Evolutionary conservation across 2,113 vertebrate species (phyloP), one percentile per base, ranked within the genome.

Genomic region (Cyanoramphus novaezelandiae): DNA sequence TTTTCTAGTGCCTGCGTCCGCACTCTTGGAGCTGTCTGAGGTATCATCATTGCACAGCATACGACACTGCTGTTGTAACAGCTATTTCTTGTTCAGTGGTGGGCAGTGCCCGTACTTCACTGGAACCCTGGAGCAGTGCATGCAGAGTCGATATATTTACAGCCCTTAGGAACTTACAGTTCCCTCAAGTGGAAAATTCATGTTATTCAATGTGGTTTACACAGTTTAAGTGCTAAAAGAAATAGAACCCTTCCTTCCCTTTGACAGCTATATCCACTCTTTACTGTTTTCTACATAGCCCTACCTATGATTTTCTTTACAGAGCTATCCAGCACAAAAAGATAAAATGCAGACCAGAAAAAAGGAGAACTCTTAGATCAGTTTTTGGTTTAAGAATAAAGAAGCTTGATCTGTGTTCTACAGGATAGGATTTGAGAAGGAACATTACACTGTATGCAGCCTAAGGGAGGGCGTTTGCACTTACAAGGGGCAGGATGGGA

Each of bases 101-200:
- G 78, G 84, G 43, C 76, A 60, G 68, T 60, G 60, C 76, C 92
- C 80, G 29, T 25, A 24, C 76, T 77, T 86, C 47, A 7, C 55
- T 64, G 55, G 19, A 88, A 79, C 82, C 76, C 71, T 68, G 62
- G 37, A 75, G 83, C 62, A 20, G 24, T 6, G n/a, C 21, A 17
- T 35, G 46, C 20, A 63, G 46, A 85, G 80, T 27, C 23, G 5
- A 62, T 50, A 19, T 20, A 95, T 80, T 93, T 88, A 77, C 90
- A 86, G 64, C 70, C 77, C 50, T 88, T 50, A 47, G 60, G 72
- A 95, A 71, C 80, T 62, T 57, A 44, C 43, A 75, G 80, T 78
- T 88, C 52, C 6, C 11, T 95, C 71, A 78, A 92, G 60, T 76
- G 86, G 88, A 94, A 97, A 94, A 92, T 39, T 47, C 29, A 46